These are phyloP conservation scores for Rattus norvegicus DNA, from an alignment of 2,113 vertebrate species.

Conservation along the genomic window DNA sequence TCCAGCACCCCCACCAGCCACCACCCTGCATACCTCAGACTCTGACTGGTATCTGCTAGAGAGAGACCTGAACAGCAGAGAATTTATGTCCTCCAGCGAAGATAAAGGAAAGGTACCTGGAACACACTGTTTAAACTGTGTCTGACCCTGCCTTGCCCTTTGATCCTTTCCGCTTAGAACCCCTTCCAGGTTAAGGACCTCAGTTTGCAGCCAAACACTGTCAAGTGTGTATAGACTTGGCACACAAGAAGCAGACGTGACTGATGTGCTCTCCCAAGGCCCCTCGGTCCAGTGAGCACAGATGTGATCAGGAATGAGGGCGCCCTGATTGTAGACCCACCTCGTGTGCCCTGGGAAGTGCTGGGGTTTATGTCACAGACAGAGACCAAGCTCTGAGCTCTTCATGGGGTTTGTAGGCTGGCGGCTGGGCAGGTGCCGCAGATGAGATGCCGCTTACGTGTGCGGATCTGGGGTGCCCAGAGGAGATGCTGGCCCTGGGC, in stretches of 20 bases:
- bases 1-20: not conserved
- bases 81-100: not conserved
- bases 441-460: not conserved
- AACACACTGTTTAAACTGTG: not conserved
- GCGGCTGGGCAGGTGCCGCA: too few species aligned
- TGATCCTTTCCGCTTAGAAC: not conserved
- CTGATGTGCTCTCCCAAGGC: not conserved
- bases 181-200: not conserved
- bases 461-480: not conserved
- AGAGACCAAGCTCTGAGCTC: not conserved
- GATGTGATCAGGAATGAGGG: not conserved
- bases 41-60: not conserved
- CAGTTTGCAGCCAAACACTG: not conserved
- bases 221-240: not conserved
- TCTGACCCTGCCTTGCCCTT: not conserved
- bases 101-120: not conserved
- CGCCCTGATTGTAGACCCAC: not conserved
- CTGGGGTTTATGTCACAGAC: not conserved
- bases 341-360: not conserved
- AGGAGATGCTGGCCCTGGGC: not conserved
- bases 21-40: not conserved
- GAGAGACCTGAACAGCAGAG: not conserved
- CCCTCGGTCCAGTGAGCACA: not conserved
- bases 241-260: not conserved
- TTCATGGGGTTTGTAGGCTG: not conserved